Conservation (phyloP, 2,888 invertebrate genomes). For the Penaeus monodon region DNA sequence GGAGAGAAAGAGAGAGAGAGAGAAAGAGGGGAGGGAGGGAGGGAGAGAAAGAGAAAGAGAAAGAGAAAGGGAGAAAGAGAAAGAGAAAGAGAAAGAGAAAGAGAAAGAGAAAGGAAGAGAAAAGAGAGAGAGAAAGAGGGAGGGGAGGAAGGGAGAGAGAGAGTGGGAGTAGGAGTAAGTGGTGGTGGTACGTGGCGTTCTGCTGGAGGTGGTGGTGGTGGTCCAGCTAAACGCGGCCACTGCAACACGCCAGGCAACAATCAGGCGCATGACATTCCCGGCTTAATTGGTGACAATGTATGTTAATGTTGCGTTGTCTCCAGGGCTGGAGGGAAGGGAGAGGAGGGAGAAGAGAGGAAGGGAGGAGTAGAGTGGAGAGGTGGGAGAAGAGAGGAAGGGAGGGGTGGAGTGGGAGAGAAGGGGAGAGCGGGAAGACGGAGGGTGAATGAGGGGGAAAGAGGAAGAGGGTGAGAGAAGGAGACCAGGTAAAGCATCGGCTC, state of each 20-base stretch:
- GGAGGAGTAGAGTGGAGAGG: background rate
- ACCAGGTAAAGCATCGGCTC: background rate
- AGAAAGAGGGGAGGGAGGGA: accelerated
- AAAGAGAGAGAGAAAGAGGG: background rate
- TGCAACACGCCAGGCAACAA: too few species aligned
- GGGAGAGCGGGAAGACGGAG: background rate
- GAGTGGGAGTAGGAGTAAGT: too few species aligned
- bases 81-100: background rate
- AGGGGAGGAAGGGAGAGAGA: background rate
- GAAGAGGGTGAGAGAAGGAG: background rate
- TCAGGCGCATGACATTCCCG: too few species aligned
- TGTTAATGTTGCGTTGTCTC: too few species aligned
- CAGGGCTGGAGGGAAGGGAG: background rate
- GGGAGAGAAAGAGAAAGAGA: background rate
- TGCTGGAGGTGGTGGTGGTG: too few species aligned
- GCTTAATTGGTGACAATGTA: too few species aligned
- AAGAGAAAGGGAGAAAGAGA: background rate
- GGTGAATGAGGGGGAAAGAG: background rate
- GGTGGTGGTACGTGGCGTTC: too few species aligned
- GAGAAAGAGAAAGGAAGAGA: background rate
- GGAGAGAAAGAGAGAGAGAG: accelerated
- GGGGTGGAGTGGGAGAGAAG: background rate
- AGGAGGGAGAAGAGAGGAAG: background rate
- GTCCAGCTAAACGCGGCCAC: too few species aligned
- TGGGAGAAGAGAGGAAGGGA: background rate